Evolutionary conservation across 2,888 invertebrate genomes (phyloP), one percentile per base, ranked within the genome.

Genomic region (Mimas tiliae): DNA sequence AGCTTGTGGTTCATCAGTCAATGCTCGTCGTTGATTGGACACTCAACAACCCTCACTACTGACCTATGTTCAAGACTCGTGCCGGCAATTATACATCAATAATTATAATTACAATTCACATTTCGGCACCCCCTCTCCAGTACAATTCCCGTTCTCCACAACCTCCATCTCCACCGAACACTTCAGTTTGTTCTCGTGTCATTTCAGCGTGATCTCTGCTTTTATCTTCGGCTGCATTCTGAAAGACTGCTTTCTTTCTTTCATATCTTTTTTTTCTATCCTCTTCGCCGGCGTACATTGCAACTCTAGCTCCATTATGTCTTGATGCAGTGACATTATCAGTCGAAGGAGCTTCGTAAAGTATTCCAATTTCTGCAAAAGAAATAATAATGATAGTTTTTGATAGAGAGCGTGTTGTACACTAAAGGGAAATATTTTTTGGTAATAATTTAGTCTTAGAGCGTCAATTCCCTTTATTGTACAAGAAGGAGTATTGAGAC

Each of bases 381-480:
- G 53, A 69, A 71, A 16, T 16, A 19, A 38, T 27, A 33, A 33
- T 52, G 34, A 67, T 53, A 55, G 19, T 58, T 64, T 16, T 50
- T 63, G 64, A 71, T 70, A 70, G 73, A 78, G 86, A 89, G 89
- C 88, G 83, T 85, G 90, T 93, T 93, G 93, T 91, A 94, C 94
- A 94, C 93, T 94, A 94, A 94, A 94, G 94, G 94, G 94, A 94
- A 90, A 69, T 68, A 70, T 76, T 72, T 80, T 27, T 86, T 87
- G 87, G 16, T 69, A 67, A 69, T 69, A 68, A 73, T 72, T 14
- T 45, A 78, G 73, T 83, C 90, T 92, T 92, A 92, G 92, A 93
- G 92, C 93, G 92, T 91, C 87, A 88, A 81, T 89, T 93, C 93
- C 93, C 93, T 93, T 93, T 93, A 92, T 80, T 92, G 93, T 90